These are phyloP conservation scores for Melikaiella ostensackeni DNA, from an alignment of 2,888 invertebrate genomes.

Conservation along the genomic window DNA sequence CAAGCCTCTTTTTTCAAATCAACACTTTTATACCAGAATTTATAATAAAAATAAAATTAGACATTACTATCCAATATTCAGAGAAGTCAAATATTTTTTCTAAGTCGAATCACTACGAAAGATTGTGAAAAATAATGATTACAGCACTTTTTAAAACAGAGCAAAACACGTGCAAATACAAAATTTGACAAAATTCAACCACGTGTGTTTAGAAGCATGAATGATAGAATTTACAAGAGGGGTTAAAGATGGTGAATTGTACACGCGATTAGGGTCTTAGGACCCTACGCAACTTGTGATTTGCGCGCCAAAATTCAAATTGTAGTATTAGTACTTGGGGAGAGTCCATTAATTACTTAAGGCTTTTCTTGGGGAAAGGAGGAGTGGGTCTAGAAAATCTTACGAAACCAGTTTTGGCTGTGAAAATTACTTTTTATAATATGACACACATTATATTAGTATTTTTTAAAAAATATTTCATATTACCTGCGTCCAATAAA, in stretches of 20 bases:
- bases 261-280: too few relatives aligned
- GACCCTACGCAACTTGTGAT: too few relatives aligned
- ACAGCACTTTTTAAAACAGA: background rate
- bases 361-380: too few relatives aligned
- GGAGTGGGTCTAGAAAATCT: too few relatives aligned
- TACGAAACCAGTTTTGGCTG: too few relatives aligned
- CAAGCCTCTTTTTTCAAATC: background rate
- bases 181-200: conserved; percentile 14
- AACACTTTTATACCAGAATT: background rate
- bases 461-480: too few relatives aligned
- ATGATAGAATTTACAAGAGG: background rate
- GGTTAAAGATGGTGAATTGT: background rate
- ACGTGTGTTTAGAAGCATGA: conserved; percentile 16
- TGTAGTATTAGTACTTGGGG: too few relatives aligned
- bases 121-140: background rate
- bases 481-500: too few relatives aligned
- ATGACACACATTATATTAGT: too few relatives aligned
- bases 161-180: conserved; percentile 18
- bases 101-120: background rate
- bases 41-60: background rate
- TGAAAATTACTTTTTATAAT: too few relatives aligned
- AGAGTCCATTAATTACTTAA: too few relatives aligned
- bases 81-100: background rate
- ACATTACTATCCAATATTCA: background rate
- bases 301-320: too few relatives aligned